Evolutionary conservation across 2,888 invertebrate genomes (phyloP).

Genomic region (Gisinianus flammeolus): DNA sequence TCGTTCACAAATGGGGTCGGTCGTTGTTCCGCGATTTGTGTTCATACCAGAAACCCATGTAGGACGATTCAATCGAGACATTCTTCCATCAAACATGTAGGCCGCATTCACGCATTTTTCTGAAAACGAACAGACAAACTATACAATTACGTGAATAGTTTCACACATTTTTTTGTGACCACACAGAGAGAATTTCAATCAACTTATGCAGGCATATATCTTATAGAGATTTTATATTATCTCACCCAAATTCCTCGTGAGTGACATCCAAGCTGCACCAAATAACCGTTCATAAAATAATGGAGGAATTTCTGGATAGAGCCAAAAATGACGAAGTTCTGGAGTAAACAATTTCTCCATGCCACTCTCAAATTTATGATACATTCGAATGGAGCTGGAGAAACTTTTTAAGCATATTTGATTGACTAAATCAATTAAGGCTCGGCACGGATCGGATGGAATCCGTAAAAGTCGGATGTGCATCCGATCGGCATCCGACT

Average conservation of each 20-base stretch:
- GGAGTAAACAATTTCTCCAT: constrained; percentile 1
- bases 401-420: not conserved
- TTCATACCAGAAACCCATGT: not conserved
- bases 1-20: not conserved
- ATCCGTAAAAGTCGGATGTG: too few relatives aligned
- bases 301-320: not conserved
- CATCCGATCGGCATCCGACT: too few relatives aligned
- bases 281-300: not conserved
- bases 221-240: too few relatives aligned
- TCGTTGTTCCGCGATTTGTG: not conserved
- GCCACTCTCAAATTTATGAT: not conserved
- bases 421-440: not conserved
- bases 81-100: not conserved
- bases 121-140: too few relatives aligned
- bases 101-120: not conserved
- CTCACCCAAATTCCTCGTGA: not conserved
- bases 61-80: not conserved
- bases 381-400: not conserved
- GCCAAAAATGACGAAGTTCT: not conserved
- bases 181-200: too few relatives aligned
- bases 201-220: too few relatives aligned
- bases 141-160: too few relatives aligned
- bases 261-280: not conserved
- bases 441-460: too few relatives aligned
- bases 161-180: too few relatives aligned